A percentile compares a stretch with the other conserved stretches of the same genome.
phyloP scores from a whole-genome alignment of 2,888 invertebrate species.

The Reticulitermes lucifugus region DNA sequence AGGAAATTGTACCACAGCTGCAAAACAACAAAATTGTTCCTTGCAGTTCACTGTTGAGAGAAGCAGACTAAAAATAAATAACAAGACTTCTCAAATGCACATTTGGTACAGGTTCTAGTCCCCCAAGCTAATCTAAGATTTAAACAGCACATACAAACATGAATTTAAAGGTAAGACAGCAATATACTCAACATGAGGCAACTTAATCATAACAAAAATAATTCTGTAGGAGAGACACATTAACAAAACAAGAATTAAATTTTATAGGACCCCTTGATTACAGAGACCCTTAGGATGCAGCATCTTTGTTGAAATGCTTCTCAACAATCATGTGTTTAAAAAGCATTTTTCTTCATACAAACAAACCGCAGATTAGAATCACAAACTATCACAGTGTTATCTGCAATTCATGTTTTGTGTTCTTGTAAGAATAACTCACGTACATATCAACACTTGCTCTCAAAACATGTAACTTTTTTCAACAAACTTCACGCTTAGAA shows the following conservation, averaged over 20 bases:
- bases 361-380: slow-evolving; percentile 54
- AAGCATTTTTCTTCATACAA: slow-evolving; percentile 49
- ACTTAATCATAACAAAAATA: slow-evolving; percentile 29
- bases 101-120: neutral
- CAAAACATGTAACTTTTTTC: slow-evolving; percentile 52
- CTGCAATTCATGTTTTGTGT: slow-evolving; percentile 52
- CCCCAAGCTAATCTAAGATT: neutral
- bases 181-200: slow-evolving; percentile 22
- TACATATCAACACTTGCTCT: slow-evolving; percentile 52
- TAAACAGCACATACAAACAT: neutral
- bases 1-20: slow-evolving; percentile 42
- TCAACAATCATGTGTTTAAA: slow-evolving; percentile 45
- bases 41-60: slow-evolving; percentile 38
- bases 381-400: slow-evolving; percentile 56
- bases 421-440: slow-evolving; percentile 48
- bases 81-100: slow-evolving; percentile 34
- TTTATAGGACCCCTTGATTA: slow-evolving; percentile 5
- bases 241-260: slow-evolving; percentile 7
- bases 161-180: slow-evolving; percentile 9
- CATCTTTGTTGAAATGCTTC: slow-evolving; percentile 37
- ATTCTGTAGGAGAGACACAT: slow-evolving; percentile 5
- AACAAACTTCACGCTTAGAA: slow-evolving; percentile 54
- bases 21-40: slow-evolving; percentile 15
- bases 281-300: slow-evolving; percentile 8
- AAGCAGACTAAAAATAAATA: slow-evolving; percentile 16